Conservation (phyloP, 2,113 vertebrate species). For the Phylloscopus trochilus region DNA sequence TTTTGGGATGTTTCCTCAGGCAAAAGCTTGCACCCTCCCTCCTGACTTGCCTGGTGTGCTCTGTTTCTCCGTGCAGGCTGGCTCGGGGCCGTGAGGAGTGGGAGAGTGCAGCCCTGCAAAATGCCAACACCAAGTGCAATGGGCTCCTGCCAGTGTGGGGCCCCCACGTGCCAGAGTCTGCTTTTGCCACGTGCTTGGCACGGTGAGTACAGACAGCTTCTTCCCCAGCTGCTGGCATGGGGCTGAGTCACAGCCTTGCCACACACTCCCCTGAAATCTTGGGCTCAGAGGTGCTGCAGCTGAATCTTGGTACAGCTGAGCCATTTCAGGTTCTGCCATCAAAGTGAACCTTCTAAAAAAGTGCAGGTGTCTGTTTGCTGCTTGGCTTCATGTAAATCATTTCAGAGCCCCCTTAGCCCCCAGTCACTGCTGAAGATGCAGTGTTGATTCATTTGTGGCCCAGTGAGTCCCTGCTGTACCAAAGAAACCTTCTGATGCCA, state of each 20-base stretch:
- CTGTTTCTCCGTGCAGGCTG: constrained; percentile 69
- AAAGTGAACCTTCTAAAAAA: background rate
- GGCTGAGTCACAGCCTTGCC: background rate
- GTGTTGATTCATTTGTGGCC: background rate
- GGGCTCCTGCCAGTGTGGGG: constrained; percentile 98
- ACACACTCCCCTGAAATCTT: background rate
- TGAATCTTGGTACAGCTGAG: background rate
- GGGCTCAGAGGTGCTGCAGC: background rate
- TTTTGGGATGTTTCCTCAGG: background rate
- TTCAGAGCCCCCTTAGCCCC: background rate
- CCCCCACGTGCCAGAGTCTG: constrained; percentile 96
- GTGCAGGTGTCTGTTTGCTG: background rate
- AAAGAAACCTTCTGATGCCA: background rate
- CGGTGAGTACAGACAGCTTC: constrained; percentile 71
- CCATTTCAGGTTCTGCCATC: background rate
- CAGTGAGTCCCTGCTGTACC: background rate
- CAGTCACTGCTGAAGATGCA: background rate
- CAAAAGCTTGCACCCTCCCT: background rate
- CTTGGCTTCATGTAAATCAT: background rate
- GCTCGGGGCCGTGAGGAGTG: constrained; percentile 96
- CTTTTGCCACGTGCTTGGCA: constrained; percentile 96
- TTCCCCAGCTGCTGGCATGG: background rate
- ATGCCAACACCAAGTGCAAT: constrained; percentile 99
- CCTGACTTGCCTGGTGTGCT: background rate
- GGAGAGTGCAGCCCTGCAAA: constrained; percentile 97